Percentiles rank a stretch among this genome's conserved stretches.
Conservation (phyloP, 23 tunicate species). For the Pegea sp. region DNA sequence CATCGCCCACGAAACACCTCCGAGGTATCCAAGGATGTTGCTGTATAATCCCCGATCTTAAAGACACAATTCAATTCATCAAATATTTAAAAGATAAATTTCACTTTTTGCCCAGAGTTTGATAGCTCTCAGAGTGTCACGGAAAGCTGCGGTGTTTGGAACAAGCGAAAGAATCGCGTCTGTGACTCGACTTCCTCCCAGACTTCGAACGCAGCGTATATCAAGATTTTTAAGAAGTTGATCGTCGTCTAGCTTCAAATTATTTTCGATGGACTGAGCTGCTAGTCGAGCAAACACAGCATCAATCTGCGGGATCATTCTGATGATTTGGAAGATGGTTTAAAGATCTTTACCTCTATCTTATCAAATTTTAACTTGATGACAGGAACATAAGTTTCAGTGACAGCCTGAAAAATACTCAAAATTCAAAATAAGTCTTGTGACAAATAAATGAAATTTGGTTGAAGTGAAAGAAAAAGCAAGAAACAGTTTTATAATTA, state of each 20-base stretch:
- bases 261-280: constrained; percentile 42
- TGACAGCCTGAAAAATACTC: constrained; percentile 58
- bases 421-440: no score
- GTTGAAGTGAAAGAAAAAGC: neutral
- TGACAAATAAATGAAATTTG: neutral
- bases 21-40: constrained; percentile 83
- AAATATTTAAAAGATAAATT: no score
- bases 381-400: constrained; percentile 84
- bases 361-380: constrained; percentile 70
- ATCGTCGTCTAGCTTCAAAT: constrained; percentile 60
- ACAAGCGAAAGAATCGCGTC: constrained; percentile 86
- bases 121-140: constrained; percentile 63
- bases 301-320: constrained; percentile 36
- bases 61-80: constrained; percentile 1
- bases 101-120: constrained; percentile 94
- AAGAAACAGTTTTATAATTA: neutral
- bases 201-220: constrained; percentile 75
- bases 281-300: constrained; percentile 80
- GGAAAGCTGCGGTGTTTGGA: constrained; percentile 66
- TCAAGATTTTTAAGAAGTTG: constrained; percentile 60
- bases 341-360: constrained; percentile 37
- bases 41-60: constrained; percentile 84
- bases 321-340: neutral
- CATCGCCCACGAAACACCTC: constrained; percentile 99
- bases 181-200: constrained; percentile 85